These are phyloP conservation scores for Stenurella melanura DNA, from an alignment of 2,888 invertebrate species.

Conservation along the genomic window DNA sequence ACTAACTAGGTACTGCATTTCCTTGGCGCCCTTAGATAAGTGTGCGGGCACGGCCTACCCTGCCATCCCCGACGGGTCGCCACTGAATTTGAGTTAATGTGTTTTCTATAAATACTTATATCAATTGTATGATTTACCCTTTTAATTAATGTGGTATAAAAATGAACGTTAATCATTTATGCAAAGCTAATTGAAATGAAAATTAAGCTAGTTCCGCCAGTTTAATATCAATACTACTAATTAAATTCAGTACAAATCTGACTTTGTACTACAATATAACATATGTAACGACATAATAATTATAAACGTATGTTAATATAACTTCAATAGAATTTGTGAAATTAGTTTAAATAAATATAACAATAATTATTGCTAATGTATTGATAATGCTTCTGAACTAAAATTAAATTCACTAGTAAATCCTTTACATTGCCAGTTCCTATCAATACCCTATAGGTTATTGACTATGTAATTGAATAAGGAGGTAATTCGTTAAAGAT, in stretches of 20 bases:
- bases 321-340: neutral
- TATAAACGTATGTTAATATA: slow-evolving; percentile 8
- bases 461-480: too few relatives aligned
- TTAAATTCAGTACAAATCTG: slow-evolving; percentile 26
- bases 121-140: too few relatives aligned
- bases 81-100: too few relatives aligned
- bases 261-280: slow-evolving; percentile 13
- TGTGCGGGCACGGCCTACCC: too few relatives aligned
- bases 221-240: slow-evolving; percentile 13
- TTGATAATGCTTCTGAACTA: neutral
- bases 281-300: neutral
- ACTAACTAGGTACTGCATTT: too few relatives aligned
- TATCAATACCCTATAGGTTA: too few relatives aligned
- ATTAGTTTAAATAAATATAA: neutral
- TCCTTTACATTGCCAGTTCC: too few relatives aligned
- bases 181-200: slow-evolving; percentile 13
- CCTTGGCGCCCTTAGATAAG: too few relatives aligned
- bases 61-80: too few relatives aligned
- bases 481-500: too few relatives aligned
- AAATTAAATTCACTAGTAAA: neutral
- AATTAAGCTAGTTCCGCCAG: neutral
- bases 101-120: too few relatives aligned
- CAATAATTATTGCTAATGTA: neutral
- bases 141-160: too few relatives aligned
- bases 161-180: slow-evolving; percentile 2